These are phyloP conservation scores for Tipula helvola DNA, from an alignment of 2,888 invertebrate genomes.

Conservation along the genomic window DNA sequence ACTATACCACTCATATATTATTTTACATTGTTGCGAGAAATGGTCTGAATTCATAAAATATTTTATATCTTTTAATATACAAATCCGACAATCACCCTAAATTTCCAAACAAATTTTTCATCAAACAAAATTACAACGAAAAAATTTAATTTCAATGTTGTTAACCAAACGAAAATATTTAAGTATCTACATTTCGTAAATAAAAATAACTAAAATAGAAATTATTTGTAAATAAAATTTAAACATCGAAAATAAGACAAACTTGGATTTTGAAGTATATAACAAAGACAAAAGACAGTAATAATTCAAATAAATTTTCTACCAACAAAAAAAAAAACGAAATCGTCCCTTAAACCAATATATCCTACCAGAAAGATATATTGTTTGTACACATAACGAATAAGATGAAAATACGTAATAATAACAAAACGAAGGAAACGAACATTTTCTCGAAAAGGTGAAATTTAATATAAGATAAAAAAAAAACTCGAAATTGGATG, in stretches of 20 bases:
- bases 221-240: not conserved
- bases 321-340: not conserved
- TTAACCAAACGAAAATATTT: not conserved
- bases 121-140: not conserved
- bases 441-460: not conserved
- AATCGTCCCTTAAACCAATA: not conserved
- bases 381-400: not conserved
- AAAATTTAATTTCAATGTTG: not conserved
- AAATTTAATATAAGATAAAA: not conserved
- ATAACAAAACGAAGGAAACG: not conserved
- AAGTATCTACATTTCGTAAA: not conserved
- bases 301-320: not conserved
- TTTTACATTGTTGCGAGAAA: not conserved
- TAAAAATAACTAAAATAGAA: not conserved
- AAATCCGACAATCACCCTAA: not conserved
- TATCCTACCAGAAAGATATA: not conserved
- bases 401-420: not conserved
- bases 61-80: not conserved
- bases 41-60: not conserved
- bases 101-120: not conserved
- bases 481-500: not conserved
- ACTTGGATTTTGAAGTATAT: not conserved
- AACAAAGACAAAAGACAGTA: not conserved
- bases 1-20: not conserved
- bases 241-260: not conserved